Percentiles rank a stretch among this genome's conserved stretches.
Conservation (phyloP, 2,797 vertebrate species). For the Agapornis canus region DNA sequence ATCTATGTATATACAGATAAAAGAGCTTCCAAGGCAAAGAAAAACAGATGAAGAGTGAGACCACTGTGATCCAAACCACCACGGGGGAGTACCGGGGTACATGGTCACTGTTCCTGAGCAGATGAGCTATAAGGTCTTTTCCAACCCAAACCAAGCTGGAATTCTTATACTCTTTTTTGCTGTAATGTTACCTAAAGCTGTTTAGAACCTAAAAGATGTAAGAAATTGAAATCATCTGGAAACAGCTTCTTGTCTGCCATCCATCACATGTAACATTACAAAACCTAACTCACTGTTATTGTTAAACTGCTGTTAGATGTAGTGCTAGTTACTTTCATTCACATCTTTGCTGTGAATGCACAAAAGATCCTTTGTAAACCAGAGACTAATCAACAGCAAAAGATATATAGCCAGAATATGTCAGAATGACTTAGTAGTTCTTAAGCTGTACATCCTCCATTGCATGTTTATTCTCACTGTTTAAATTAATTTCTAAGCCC, state of each 20-base stretch:
- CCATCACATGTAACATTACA: background rate
- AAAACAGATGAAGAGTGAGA: background rate
- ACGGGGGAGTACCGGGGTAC: background rate
- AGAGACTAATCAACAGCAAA: background rate
- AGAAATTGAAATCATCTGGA: background rate
- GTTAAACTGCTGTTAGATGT: background rate
- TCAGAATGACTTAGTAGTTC: background rate
- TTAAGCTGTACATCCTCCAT: background rate
- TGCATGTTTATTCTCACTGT: conserved; percentile 26
- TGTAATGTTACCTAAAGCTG: background rate
- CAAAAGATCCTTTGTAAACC: background rate
- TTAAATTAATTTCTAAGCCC: conserved; percentile 29
- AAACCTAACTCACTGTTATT: background rate
- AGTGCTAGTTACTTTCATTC: background rate
- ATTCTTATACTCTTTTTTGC: background rate
- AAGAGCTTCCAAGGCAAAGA: background rate
- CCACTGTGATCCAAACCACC: background rate
- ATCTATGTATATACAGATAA: background rate
- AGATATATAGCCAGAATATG: background rate
- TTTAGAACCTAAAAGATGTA: background rate
- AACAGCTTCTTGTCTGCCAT: background rate
- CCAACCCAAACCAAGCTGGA: background rate
- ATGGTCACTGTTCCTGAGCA: rapidly evolving
- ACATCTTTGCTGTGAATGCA: background rate
- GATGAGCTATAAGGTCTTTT: background rate